phyloP scores from a whole-genome alignment of 2,113 vertebrate species.

The Psilopogon haemacephalus region DNA sequence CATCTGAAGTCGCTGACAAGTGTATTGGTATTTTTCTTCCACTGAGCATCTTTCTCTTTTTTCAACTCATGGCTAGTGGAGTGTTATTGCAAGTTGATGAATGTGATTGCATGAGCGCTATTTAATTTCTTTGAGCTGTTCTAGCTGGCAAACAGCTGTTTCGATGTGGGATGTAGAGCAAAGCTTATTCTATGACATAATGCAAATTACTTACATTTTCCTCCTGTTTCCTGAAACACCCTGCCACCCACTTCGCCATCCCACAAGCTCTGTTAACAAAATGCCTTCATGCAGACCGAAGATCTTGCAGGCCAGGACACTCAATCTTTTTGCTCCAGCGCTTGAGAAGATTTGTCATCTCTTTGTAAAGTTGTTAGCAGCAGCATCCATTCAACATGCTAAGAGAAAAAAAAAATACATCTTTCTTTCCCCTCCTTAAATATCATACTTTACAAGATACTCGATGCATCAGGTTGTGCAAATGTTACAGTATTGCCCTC shows the following conservation, averaged over 20 bases:
- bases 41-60: neutral
- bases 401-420: neutral
- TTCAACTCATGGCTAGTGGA: neutral
- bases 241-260: neutral
- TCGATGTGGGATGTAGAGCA: neutral
- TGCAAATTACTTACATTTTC: conserved; percentile 1
- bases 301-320: neutral
- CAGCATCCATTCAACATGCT: neutral
- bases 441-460: neutral
- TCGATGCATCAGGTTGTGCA: neutral
- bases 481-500: neutral
- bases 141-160: neutral
- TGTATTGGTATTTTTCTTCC: neutral
- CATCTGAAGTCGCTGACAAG: neutral
- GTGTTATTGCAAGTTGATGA: neutral
- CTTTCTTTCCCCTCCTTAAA: neutral
- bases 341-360: neutral
- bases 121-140: neutral
- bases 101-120: neutral
- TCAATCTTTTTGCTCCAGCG: neutral
- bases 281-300: neutral
- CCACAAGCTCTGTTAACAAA: neutral
- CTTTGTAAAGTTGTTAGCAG: neutral
- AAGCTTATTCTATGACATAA: neutral
- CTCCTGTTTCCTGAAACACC: neutral